Base-by-base conservation (phyloP, 2,113 vertebrate genomes). In the Fulica atra region DNA sequence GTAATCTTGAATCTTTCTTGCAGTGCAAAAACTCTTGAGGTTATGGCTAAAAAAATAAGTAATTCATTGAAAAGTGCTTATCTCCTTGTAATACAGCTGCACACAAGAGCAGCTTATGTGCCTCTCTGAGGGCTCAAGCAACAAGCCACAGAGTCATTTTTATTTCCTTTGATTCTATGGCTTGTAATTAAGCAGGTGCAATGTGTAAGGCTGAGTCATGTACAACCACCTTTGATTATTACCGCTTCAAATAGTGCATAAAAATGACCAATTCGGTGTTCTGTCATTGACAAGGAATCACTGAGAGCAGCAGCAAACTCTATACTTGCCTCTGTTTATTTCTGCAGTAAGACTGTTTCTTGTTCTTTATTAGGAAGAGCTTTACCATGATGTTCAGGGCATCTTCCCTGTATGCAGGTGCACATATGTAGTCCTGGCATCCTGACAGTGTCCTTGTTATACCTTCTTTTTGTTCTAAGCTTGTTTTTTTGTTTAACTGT, bases 381-480 rank as follows among this genome's bases (percentile, higher is more conserved):
- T 86, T 81, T 13, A 48, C 29, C 31, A 7, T 76, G 24, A 31
- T 7, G 9, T 44, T 13, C 16, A 42, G 33, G 24, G 8, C 48
- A 23, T 63, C 15, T 77, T 81, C 35, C 79, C 10, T 53, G 3
- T n/a, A 10, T 17, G 2, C 0, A 0, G 46, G 6, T 60, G 17
- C 23, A 33, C 1, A 4, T 35, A 6, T 23, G 6, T 83, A 13
- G 66, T 29, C 29, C 53, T 23, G 71, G 48, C 13, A 50, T 46
- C 17, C 15, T 28, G 10, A 8, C 48, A 42, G 14, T 53, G 5
- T 61, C n/a, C 9, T 86, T 66, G 44, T 44, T 50, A 40, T 54
- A 16, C 28, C 4, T 0, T 63, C 33, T 11, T 20, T n/a, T 26
- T 12, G 3, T 53, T 44, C 14, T 48, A 38, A n/a, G 6, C 0